phyloP scores from a whole-genome alignment of 2,888 invertebrate species.

The Leptinotarsa rubiginosa region DNA sequence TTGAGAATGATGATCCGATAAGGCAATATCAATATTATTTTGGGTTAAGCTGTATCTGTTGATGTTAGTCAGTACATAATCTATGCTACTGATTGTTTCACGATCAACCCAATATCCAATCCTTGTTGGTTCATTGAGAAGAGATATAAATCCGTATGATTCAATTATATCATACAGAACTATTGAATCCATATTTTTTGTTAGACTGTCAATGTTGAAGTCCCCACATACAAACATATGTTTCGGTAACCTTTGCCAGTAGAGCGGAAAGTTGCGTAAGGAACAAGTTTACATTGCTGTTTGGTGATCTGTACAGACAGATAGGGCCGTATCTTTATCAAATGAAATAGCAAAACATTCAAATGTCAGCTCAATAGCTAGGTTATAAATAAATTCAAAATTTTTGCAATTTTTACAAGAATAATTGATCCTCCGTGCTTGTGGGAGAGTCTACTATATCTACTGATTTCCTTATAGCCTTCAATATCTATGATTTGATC shows the following conservation, averaged over 20 bases:
- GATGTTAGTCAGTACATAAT: conserved; percentile 21
- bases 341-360: conserved; percentile 21
- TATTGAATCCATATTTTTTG: conserved; percentile 19
- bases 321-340: conserved; percentile 17
- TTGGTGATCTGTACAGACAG: conserved; percentile 25
- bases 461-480: conserved; percentile 19
- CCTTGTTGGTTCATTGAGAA: conserved; percentile 22
- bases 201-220: too few species aligned
- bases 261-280: conserved; percentile 19
- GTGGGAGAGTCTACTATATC: conserved; percentile 19
- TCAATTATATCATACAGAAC: conserved; percentile 21
- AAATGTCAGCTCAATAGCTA: conserved; percentile 8
- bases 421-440: conserved; percentile 6
- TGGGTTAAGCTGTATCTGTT: conserved; percentile 7
- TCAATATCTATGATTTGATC: conserved; percentile 21
- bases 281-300: conserved; percentile 22
- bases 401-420: conserved; percentile 10
- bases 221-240: conserved; percentile 10
- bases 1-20: conserved; percentile 22
- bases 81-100: conserved; percentile 21
- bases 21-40: conserved; percentile 18
- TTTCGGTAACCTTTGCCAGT: conserved; percentile 23
- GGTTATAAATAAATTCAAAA: conserved; percentile 16
- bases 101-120: conserved; percentile 14
- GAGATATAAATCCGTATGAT: conserved; percentile 22